These are phyloP conservation scores for Hybognathus amarus DNA, from an alignment of 2,797 vertebrate genomes.

Conservation along the genomic window DNA sequence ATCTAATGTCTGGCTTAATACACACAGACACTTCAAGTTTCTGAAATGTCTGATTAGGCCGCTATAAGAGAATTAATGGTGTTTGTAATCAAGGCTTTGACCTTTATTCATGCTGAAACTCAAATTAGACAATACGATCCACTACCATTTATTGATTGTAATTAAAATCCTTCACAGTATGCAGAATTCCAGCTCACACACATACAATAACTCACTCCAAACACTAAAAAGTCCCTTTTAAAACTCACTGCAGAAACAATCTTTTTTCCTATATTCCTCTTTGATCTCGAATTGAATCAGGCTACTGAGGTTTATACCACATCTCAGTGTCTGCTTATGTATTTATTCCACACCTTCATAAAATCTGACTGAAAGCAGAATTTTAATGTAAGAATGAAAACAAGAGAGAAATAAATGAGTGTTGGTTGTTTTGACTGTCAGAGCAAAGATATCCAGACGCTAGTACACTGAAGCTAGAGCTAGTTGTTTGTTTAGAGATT, in stretches of 20 bases:
- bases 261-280: background rate
- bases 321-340: constrained; percentile 35
- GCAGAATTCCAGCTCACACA: background rate
- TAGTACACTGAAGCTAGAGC: constrained; percentile 4
- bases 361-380: constrained; percentile 32
- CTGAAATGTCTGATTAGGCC: constrained; percentile 13
- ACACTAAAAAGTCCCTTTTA: background rate
- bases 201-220: background rate
- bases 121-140: constrained; percentile 9
- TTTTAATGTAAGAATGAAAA: constrained; percentile 30
- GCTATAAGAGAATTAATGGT: constrained; percentile 2
- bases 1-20: background rate
- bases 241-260: background rate
- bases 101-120: constrained; percentile 24
- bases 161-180: constrained; percentile 26
- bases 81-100: constrained; percentile 36
- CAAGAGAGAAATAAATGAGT: constrained; percentile 27
- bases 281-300: constrained; percentile 4
- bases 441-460: background rate
- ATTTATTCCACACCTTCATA: constrained; percentile 34
- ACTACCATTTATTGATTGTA: constrained; percentile 17
- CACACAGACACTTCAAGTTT: background rate
- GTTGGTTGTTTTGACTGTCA: constrained; percentile 34
- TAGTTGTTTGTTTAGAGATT: constrained; percentile 15
- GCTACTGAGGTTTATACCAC: background rate